A percentile compares a stretch with the other conserved stretches of the same genome.
Evolutionary conservation across 2,888 invertebrate species (phyloP).

Genomic region (Oscheius sp.): DNA sequence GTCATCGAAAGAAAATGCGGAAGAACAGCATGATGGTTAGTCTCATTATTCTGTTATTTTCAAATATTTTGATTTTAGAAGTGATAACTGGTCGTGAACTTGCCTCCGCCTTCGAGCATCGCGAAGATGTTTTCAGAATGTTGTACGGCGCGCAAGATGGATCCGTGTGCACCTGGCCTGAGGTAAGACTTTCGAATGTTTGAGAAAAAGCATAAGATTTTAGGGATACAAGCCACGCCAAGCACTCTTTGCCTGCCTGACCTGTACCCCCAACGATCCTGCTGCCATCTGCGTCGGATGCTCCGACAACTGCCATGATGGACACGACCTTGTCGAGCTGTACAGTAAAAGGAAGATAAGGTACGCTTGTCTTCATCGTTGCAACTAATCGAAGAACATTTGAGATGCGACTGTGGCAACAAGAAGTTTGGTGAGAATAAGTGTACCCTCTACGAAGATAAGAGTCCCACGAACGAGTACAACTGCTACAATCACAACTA

Average conservation of each 20-base stretch:
- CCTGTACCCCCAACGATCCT: conserved; percentile 79
- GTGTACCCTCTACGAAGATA: conserved; percentile 75
- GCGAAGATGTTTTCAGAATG: conserved; percentile 37
- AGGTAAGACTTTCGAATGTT: conserved; percentile 46
- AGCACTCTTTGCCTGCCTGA: conserved; percentile 92
- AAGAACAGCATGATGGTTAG: background rate
- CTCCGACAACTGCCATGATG: conserved; percentile 91
- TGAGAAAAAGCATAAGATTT: background rate
- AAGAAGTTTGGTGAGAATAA: conserved; percentile 80
- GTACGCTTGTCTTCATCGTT: conserved; percentile 83
- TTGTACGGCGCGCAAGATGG: conserved; percentile 49
- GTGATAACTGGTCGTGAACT: conserved; percentile 41
- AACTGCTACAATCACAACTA: conserved; percentile 84
- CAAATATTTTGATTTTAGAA: background rate
- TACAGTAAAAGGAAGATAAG: conserved; percentile 92
- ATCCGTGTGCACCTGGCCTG: conserved; percentile 66
- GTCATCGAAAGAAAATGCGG: background rate
- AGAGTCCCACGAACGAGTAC: conserved; percentile 80
- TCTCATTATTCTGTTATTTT: background rate
- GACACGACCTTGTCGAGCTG: conserved; percentile 91
- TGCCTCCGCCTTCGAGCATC: conserved; percentile 27
- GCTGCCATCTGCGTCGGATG: conserved; percentile 87
- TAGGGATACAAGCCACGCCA: conserved; percentile 92
- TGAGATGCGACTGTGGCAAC: conserved; percentile 69
- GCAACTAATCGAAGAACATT: conserved; percentile 6